These are phyloP conservation scores for Bos indicus DNA, from an alignment of 2,113 vertebrate genomes.

Conservation along the genomic window DNA sequence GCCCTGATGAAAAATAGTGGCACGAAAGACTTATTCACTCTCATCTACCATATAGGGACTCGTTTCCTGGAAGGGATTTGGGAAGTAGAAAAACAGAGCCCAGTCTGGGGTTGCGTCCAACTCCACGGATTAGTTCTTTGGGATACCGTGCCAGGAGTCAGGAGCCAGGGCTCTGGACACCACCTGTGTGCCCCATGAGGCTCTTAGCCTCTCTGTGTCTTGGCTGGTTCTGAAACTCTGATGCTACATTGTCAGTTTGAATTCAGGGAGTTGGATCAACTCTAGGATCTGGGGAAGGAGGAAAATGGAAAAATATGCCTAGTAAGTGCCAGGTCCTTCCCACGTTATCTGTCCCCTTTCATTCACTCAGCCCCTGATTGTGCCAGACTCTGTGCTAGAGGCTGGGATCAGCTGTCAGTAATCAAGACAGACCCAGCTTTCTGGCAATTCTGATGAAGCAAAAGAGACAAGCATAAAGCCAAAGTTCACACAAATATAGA, in stretches of 20 bases:
- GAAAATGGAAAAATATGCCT: not conserved
- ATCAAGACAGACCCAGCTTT: not conserved
- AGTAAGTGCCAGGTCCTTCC: not conserved
- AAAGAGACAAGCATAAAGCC: not conserved
- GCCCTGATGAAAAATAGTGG: not conserved
- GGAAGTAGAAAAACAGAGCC: not conserved
- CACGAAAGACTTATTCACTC: not conserved
- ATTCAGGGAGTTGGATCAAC: not conserved
- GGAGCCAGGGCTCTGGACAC: not conserved
- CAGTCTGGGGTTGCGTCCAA: not conserved
- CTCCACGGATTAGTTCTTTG: not conserved
- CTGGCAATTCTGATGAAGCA: not conserved
- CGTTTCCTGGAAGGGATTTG: not conserved
- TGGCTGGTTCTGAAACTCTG: not conserved
- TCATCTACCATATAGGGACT: not conserved
- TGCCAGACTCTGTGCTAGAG: not conserved
- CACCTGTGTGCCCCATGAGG: not conserved
- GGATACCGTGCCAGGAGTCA: not conserved
- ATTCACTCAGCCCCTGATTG: not conserved
- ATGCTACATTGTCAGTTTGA: not conserved
- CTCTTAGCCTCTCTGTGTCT: not conserved
- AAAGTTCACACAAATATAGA: not conserved
- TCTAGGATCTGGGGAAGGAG: not conserved
- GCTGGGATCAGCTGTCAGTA: not conserved
- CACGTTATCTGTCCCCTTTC: not conserved